Evolutionary conservation across 2,113 vertebrate species (phyloP), one percentile per base, ranked within the genome.

Genomic region (Gallinago paraguaiae): DNA sequence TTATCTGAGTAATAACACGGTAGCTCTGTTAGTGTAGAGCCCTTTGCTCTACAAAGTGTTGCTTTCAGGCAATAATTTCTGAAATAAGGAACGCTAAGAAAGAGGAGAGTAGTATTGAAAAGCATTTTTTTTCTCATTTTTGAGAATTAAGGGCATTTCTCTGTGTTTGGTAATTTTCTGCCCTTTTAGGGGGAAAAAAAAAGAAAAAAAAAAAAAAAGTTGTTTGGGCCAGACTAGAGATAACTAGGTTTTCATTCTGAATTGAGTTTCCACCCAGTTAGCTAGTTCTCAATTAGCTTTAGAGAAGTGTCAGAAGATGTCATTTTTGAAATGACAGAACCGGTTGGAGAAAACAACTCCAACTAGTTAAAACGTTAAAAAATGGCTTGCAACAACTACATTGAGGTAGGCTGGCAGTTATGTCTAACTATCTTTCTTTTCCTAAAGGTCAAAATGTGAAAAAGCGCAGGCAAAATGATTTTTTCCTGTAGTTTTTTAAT

Each of bases 1-100:
- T 53, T 0, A 57, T 17, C 2, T 20, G 20, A 60, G n/a, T 54
- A 67, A 63, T 35, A 30, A 39, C 10, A 11, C 3, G 2, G 16
- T 45, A 65, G 5, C 10, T 88, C 9, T 70, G 24, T 45, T 51
- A 64, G 45, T 9, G 8, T 46, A 46, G 45, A 46, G 45, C 45
- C 20, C 45, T 46, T 20, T 20, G 19, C 12, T 63, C 8, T 41
- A 41, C 3, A 33, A 77, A 45, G 1, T 17, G 8, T 1, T 45
- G 4, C 6, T 70, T 71, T 61, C 0, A 1, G 25, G 53, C 77
- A 23, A 51, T 15, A 45, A 27, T 24, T 67, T 53, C 51, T 41
- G 31, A 67, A 74, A 71, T 27, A 51, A 0, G 1, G 7, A 57
- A 33, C 14, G 11, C 1, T 61, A 11, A 70, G n/a, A 71, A 68